phyloP scores from a whole-genome alignment of 1,140 invertebrate species.

The Nymphalis io region DNA sequence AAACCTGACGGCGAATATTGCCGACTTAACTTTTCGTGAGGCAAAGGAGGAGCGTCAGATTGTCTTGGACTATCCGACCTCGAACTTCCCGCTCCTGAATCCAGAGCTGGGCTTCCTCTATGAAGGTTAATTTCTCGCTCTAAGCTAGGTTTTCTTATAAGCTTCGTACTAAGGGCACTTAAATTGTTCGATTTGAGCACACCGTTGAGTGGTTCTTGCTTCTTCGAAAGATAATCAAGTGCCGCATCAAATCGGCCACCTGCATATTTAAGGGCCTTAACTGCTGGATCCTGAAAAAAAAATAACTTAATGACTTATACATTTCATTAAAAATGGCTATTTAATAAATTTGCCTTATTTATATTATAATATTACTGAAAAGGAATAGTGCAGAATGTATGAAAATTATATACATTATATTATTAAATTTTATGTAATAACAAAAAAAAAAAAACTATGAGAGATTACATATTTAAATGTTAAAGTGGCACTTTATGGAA shows the following conservation, averaged over 20 bases:
- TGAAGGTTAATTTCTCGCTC: conserved; percentile 89
- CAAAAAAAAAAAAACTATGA: too few relatives aligned
- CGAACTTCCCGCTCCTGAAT: conserved; percentile 92
- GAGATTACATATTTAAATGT: too few relatives aligned
- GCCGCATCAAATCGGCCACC: conserved; percentile 86
- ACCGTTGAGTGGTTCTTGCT: conserved; percentile 82
- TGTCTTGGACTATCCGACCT: conserved; percentile 93
- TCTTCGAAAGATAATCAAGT: conserved; percentile 85
- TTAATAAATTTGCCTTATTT: too few relatives aligned
- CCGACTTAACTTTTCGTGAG: conserved; percentile 79
- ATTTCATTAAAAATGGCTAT: too few relatives aligned
- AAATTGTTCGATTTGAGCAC: conserved; percentile 81
- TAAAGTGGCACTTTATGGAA: too few relatives aligned
- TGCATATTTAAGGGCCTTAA: conserved; percentile 85
- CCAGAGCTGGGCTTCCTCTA: conserved; percentile 91
- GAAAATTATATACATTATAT: too few relatives aligned
- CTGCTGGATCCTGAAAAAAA: conserved; percentile 82
- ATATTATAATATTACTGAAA: too few relatives aligned
- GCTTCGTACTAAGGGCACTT: conserved; percentile 85
- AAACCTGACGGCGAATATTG: conserved; percentile 87
- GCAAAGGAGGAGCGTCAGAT: conserved; percentile 75
- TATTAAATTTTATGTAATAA: too few relatives aligned
- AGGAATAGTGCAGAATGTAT: too few relatives aligned
- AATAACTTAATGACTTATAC: conserved; percentile 1
- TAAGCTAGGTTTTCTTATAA: conserved; percentile 92